A percentile compares a stretch with the other conserved stretches of the same genome.
phyloP scores from a whole-genome alignment of 2,113 vertebrate genomes.

The Capra hircus region DNA sequence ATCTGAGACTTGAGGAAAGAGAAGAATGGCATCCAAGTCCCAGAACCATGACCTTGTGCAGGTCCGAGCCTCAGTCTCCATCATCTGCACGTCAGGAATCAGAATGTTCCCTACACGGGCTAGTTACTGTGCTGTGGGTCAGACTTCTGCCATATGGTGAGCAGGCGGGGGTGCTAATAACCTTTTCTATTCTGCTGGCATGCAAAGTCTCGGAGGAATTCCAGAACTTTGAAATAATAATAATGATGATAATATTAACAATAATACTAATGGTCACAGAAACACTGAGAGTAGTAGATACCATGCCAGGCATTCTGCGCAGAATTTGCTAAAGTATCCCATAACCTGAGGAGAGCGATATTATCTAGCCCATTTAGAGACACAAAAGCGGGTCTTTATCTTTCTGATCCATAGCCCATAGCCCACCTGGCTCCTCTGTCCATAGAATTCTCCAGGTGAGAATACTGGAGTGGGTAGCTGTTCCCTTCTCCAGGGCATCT shows the following conservation, averaged over 20 bases:
- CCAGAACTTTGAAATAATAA: not conserved
- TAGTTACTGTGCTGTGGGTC: not conserved
- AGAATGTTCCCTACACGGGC: not conserved
- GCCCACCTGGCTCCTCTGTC: not conserved
- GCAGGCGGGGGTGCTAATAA: not conserved
- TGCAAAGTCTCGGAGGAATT: not conserved
- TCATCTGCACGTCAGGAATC: not conserved
- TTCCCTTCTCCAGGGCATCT: not conserved
- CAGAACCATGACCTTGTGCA: not conserved
- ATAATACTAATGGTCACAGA: not conserved
- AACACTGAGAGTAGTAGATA: not conserved
- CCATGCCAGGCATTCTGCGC: not conserved
- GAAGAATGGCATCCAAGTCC: not conserved
- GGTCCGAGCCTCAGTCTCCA: not conserved
- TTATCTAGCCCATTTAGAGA: not conserved
- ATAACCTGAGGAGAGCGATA: not conserved
- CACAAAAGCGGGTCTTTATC: not conserved
- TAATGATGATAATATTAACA: too few species aligned
- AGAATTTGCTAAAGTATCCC: not conserved
- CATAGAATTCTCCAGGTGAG: not conserved
- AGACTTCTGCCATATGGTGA: not conserved
- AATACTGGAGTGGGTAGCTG: not conserved
- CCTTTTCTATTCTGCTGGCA: not conserved
- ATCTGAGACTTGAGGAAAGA: not conserved
- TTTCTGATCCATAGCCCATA: not conserved